phyloP scores from a whole-genome alignment of 2,888 invertebrate genomes.

The Cantharis rustica region DNA sequence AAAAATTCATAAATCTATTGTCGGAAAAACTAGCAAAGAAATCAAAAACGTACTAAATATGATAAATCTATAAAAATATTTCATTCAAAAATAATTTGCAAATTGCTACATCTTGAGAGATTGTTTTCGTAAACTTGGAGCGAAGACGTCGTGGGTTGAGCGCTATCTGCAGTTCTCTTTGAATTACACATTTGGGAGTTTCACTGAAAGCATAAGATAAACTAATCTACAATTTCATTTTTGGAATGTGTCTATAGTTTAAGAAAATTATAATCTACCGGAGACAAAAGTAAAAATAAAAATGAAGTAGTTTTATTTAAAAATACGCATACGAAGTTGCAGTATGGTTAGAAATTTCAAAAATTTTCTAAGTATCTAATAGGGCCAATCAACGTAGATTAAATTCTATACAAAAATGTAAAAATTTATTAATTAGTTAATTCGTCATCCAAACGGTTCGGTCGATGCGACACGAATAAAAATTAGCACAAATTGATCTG shows the following conservation, averaged over 20 bases:
- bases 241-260: not conserved
- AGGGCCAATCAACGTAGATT: not conserved
- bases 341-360: not conserved
- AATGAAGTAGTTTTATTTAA: not conserved
- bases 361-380: not conserved
- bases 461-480: not conserved
- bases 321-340: not conserved
- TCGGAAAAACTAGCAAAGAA: too few species aligned
- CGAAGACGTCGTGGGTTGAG: not conserved
- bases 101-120: not conserved
- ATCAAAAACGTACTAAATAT: too few species aligned
- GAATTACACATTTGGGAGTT: not conserved
- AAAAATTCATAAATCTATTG: too few species aligned
- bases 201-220: not conserved
- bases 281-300: not conserved
- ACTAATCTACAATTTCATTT: not conserved
- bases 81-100: not conserved
- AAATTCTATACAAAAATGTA: not conserved
- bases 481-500: conserved; percentile 6
- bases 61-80: not conserved
- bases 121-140: not conserved
- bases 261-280: not conserved
- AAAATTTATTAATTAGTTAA: not conserved
- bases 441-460: not conserved
- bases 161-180: not conserved